phyloP scores from a whole-genome alignment of 2,113 vertebrate species.

The Bubo blakistoni region DNA sequence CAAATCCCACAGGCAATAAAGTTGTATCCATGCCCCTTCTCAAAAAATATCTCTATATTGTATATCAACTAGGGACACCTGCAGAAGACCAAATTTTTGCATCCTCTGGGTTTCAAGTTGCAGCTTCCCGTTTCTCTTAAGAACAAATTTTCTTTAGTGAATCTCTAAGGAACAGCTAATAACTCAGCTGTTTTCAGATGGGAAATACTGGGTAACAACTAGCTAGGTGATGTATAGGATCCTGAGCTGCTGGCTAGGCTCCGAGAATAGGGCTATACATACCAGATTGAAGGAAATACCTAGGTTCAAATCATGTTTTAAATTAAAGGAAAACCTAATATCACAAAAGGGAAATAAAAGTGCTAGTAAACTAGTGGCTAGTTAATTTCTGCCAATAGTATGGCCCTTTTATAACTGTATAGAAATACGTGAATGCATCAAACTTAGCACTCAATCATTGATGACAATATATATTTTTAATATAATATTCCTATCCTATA shows the following conservation, averaged over 20 bases:
- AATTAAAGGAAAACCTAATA: not conserved
- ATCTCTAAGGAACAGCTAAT: not conserved
- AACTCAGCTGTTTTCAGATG: not conserved
- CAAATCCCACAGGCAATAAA: not conserved
- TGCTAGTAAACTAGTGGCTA: not conserved
- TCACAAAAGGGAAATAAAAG: not conserved
- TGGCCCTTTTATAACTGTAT: not conserved
- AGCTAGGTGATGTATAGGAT: not conserved
- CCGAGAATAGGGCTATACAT: not conserved
- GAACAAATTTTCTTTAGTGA: not conserved
- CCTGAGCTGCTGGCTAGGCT: not conserved
- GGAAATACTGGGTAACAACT: not conserved
- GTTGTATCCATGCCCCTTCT: not conserved
- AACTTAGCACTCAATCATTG: not conserved
- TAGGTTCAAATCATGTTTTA: not conserved
- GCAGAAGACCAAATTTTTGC: not conserved
- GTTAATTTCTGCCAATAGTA: not conserved
- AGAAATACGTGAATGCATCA: not conserved
- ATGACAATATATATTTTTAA: not conserved
- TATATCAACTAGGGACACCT: not conserved
- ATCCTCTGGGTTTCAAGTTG: not conserved
- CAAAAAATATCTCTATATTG: not conserved
- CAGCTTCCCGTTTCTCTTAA: not conserved
- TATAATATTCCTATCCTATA: not conserved
- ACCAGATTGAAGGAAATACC: not conserved